A percentile compares a stretch with the other conserved stretches of the same genome.
Evolutionary conservation across 35 echinoderm and acorn worm genomes (phyloP).

Genomic region (Antedon bifida): DNA sequence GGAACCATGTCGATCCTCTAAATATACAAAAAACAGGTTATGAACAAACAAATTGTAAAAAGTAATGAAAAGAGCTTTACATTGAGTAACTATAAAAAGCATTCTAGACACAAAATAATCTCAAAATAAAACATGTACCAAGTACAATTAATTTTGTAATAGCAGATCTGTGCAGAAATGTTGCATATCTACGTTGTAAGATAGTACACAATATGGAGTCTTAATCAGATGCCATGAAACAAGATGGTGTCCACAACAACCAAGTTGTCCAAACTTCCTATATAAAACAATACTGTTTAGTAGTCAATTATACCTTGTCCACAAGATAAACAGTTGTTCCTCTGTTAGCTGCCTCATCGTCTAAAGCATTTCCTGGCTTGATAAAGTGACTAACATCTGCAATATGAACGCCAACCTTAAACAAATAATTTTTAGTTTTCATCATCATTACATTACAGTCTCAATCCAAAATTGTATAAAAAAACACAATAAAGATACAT

Average conservation of each 20-base stretch:
- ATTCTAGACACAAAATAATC: too few relatives aligned
- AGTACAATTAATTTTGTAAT: too few relatives aligned
- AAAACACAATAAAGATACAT: neutral
- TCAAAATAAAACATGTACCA: too few relatives aligned
- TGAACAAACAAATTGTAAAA: neutral
- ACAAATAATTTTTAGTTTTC: slow-evolving; percentile 2
- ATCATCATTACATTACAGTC: neutral
- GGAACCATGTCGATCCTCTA: slow-evolving; percentile 98
- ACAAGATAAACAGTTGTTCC: slow-evolving; percentile 89
- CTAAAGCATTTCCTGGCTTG: slow-evolving; percentile 72
- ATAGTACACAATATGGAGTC: too few relatives aligned
- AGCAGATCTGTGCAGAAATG: too few relatives aligned
- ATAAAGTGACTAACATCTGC: slow-evolving; percentile 95
- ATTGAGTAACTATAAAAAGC: too few relatives aligned
- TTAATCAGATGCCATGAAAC: too few relatives aligned
- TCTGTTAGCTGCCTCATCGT: slow-evolving; percentile 55
- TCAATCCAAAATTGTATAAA: neutral
- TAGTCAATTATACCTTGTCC: slow-evolving; percentile 42
- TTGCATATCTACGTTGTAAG: too few relatives aligned
- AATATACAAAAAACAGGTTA: neutral
- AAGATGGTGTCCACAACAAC: too few relatives aligned
- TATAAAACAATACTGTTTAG: too few relatives aligned
- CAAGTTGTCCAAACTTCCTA: too few relatives aligned
- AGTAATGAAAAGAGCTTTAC: neutral
- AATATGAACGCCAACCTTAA: slow-evolving; percentile 92